Evolutionary conservation across 2,113 vertebrate genomes (phyloP).

Genomic region (Polyodon spathula): DNA sequence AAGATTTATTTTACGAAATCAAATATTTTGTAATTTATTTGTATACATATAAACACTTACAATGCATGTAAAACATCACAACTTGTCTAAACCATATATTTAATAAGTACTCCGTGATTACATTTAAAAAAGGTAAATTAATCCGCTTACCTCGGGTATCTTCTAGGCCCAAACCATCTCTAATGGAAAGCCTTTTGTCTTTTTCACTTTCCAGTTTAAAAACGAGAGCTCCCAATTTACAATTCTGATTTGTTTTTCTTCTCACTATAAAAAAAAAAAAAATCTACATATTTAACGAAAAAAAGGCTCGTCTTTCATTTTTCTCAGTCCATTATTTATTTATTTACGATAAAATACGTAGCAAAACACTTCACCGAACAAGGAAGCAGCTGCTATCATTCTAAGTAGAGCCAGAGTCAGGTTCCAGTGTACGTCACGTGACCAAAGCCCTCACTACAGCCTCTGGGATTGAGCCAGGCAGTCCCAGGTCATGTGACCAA

Average conservation of each 20-base stretch:
- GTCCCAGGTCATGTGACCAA: background rate
- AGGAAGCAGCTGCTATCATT: conserved; percentile 11
- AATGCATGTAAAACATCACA: background rate
- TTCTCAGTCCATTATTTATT: conserved; percentile 20
- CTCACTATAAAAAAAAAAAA: background rate
- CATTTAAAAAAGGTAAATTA: conserved; percentile 1
- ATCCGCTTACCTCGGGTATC: conserved; percentile 59
- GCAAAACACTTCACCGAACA: conserved; percentile 17
- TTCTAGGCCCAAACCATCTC: conserved; percentile 69
- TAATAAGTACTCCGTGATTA: too few relatives aligned
- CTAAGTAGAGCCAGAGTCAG: conserved; percentile 12
- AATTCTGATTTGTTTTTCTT: background rate
- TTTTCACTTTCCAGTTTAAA: conserved; percentile 49
- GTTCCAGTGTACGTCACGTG: conserved; percentile 29
- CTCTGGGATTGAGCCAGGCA: too few relatives aligned
- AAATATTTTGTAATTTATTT: background rate
- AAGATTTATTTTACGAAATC: background rate
- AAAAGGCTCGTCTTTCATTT: conserved; percentile 16
- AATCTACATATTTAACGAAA: conserved; percentile 15
- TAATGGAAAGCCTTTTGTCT: conserved; percentile 57
- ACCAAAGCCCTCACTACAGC: conserved; percentile 12
- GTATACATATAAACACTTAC: background rate
- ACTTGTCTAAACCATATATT: background rate
- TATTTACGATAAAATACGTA: conserved; percentile 10
- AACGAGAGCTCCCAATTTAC: conserved; percentile 23